Evolutionary conservation across 1,140 invertebrate species (phyloP).

Genomic region (Nephila pilipes): DNA sequence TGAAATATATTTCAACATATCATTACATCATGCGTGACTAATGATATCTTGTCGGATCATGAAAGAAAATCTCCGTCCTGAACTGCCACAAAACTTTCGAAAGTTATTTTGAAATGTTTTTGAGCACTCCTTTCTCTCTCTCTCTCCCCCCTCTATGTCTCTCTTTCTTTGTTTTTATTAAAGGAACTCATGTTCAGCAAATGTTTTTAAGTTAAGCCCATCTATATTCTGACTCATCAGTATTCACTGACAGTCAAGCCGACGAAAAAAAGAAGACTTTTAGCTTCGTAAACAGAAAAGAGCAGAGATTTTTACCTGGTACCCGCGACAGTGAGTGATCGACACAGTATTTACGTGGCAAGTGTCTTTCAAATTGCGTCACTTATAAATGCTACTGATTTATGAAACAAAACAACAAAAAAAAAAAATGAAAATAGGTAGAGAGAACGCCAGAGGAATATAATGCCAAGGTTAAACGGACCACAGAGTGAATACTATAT

Average conservation of each 20-base stretch:
- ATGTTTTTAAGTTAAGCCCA: slow-evolving; percentile 11
- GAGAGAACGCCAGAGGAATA: slow-evolving; percentile 33
- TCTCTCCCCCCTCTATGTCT: too few species aligned
- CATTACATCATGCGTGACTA: neutral
- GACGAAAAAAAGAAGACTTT: neutral
- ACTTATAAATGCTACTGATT: slow-evolving; percentile 51
- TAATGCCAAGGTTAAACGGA: slow-evolving; percentile 62
- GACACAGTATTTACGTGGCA: slow-evolving; percentile 35
- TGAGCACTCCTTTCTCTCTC: neutral
- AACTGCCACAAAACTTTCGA: neutral
- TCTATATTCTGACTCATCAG: slow-evolving; percentile 34
- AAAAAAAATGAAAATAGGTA: neutral
- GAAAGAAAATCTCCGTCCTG: neutral
- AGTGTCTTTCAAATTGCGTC: slow-evolving; percentile 47
- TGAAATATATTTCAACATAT: neutral
- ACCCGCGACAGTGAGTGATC: slow-evolving; percentile 42
- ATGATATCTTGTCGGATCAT: neutral
- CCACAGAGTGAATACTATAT: slow-evolving; percentile 28
- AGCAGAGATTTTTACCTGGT: neutral
- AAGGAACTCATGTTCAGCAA: neutral
- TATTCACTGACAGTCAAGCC: slow-evolving; percentile 15
- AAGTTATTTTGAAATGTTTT: slow-evolving; percentile 15
- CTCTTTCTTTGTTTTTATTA: slow-evolving; percentile 8
- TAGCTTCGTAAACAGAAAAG: neutral
- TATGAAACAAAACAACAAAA: slow-evolving; percentile 5